phyloP scores from a whole-genome alignment of 2,797 vertebrate species.

The Morus bassanus region DNA sequence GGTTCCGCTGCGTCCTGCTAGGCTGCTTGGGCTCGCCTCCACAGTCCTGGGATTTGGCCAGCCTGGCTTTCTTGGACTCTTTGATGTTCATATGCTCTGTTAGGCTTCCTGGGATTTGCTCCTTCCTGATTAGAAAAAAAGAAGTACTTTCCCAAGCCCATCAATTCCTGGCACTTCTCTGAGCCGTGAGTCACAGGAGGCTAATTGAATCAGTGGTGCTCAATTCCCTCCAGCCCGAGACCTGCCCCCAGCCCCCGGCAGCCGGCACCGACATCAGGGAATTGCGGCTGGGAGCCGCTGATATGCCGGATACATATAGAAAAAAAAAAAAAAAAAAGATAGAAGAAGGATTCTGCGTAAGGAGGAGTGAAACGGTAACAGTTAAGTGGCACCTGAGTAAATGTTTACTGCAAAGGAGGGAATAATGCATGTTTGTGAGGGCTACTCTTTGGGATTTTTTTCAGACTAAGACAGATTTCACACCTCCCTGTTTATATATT shows the following conservation, averaged over 20 bases:
- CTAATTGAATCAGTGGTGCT: constrained; percentile 48
- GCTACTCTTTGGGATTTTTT: neutral
- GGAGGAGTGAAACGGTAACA: neutral
- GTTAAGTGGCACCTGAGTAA: neutral
- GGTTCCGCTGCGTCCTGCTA: neutral
- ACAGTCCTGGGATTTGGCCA: neutral
- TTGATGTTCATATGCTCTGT: constrained; percentile 56
- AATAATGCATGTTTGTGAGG: neutral
- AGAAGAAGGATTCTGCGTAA: neutral
- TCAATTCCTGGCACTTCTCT: constrained; percentile 30
- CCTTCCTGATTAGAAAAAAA: constrained; percentile 41
- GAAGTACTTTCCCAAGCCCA: constrained; percentile 36
- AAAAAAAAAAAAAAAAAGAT: neutral
- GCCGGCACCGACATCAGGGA: neutral
- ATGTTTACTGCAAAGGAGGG: neutral
- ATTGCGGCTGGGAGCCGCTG: neutral
- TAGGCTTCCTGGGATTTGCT: constrained; percentile 62
- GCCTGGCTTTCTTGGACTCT: neutral
- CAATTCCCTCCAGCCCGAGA: neutral
- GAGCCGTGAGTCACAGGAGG: constrained; percentile 34
- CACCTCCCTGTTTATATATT: neutral
- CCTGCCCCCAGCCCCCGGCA: neutral
- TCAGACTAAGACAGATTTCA: neutral
- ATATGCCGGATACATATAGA: neutral
- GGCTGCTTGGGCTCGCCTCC: neutral